These are phyloP conservation scores for Drosophila kohkoa DNA, from an alignment of 1,140 invertebrate genomes.

Conservation along the genomic window DNA sequence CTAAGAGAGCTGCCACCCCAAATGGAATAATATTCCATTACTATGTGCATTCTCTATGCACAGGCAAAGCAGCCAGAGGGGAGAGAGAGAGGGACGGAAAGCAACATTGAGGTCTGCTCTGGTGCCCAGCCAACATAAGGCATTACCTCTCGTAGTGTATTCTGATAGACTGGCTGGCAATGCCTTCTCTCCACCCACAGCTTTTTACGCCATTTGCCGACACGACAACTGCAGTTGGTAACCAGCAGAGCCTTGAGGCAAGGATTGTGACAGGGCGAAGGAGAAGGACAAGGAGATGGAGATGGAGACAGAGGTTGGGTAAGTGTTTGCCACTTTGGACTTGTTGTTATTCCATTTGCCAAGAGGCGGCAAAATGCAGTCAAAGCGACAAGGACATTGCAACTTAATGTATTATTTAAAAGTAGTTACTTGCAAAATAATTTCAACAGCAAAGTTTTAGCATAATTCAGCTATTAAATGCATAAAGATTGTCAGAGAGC, in stretches of 20 bases:
- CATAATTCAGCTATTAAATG: not conserved
- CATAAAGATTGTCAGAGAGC: slow-evolving; percentile 1
- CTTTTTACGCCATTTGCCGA: slow-evolving; percentile 5
- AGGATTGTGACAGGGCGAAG: not conserved
- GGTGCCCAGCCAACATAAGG: no score
- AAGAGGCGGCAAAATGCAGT: slow-evolving; percentile 37
- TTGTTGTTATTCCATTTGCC: slow-evolving; percentile 49
- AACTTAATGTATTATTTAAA: slow-evolving; percentile 29
- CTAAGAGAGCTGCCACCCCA: slow-evolving; percentile 27
- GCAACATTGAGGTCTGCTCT: not conserved
- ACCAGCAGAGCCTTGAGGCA: not conserved
- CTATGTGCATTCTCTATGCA: slow-evolving; percentile 35
- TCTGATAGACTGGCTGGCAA: slow-evolving; percentile 4
- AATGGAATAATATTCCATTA: slow-evolving; percentile 6
- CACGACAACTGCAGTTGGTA: not conserved
- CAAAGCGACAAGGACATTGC: slow-evolving; percentile 46
- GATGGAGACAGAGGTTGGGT: not conserved
- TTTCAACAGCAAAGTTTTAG: not conserved
- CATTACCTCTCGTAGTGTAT: not conserved
- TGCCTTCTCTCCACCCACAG: not conserved
- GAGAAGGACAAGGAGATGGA: not conserved
- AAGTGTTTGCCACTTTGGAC: slow-evolving; percentile 24
- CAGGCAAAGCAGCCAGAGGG: slow-evolving; percentile 6
- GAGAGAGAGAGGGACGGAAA: not conserved
- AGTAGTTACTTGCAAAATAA: not conserved